phyloP scores from a whole-genome alignment of 2,113 vertebrate species.

The Otis tarda region DNA sequence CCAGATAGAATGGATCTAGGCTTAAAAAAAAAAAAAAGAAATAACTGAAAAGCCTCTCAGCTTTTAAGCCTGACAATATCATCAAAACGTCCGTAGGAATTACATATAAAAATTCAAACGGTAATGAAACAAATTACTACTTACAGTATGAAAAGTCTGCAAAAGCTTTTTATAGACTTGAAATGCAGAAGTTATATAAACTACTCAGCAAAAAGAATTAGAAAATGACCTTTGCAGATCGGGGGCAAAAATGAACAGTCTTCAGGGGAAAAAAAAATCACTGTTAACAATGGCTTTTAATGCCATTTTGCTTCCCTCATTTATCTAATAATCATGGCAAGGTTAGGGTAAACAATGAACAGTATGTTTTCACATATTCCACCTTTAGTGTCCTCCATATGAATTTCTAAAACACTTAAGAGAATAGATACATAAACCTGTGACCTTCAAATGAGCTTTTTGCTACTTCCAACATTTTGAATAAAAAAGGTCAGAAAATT shows the following conservation, averaged over 20 bases:
- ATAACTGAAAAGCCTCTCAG: slow-evolving; percentile 61
- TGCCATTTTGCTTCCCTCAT: slow-evolving; percentile 78
- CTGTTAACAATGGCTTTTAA: slow-evolving; percentile 81
- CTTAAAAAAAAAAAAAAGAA: slow-evolving; percentile 5
- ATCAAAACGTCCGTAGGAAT: slow-evolving; percentile 75
- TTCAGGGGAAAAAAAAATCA: slow-evolving; percentile 67
- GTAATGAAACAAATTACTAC: slow-evolving; percentile 82
- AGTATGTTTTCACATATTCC: slow-evolving; percentile 82
- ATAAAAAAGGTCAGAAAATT: slow-evolving; percentile 83
- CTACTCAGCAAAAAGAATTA: slow-evolving; percentile 79
- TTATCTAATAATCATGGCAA: slow-evolving; percentile 84
- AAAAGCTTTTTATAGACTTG: slow-evolving; percentile 80
- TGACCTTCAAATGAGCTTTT: slow-evolving; percentile 84
- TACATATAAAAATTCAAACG: slow-evolving; percentile 75
- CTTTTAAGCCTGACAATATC: slow-evolving; percentile 80
- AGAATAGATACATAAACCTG: slow-evolving; percentile 84
- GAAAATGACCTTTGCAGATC: slow-evolving; percentile 82
- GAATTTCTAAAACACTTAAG: slow-evolving; percentile 84
- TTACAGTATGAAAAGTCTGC: slow-evolving; percentile 76
- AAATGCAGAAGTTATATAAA: slow-evolving; percentile 83
- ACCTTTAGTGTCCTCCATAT: slow-evolving; percentile 81
- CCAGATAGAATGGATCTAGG: slow-evolving; percentile 61
- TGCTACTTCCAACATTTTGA: slow-evolving; percentile 83
- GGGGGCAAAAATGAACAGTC: slow-evolving; percentile 82
- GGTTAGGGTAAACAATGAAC: slow-evolving; percentile 85